phyloP scores from a whole-genome alignment of 2,113 vertebrate species.

The Leptosomus discolor region DNA sequence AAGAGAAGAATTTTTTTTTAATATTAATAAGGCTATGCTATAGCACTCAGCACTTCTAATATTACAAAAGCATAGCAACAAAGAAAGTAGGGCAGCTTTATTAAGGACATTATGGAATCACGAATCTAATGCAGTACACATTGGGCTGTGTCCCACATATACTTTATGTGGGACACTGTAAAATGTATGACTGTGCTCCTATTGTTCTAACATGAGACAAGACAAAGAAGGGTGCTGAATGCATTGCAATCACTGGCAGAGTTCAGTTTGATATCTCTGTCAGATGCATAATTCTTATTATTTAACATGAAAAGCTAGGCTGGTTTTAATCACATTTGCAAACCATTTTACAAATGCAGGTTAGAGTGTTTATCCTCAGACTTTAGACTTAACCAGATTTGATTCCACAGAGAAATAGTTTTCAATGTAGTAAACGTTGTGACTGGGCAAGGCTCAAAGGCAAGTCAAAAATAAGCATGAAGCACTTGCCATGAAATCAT shows the following conservation, averaged over 20 bases:
- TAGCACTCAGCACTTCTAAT: constrained; percentile 1
- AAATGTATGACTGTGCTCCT: neutral
- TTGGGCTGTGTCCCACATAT: neutral
- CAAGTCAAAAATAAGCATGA: neutral
- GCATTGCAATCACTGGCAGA: neutral
- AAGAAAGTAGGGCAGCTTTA: constrained; percentile 50
- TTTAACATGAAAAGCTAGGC: neutral
- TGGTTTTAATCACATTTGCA: neutral
- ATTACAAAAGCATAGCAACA: constrained; percentile 13
- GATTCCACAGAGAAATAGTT: neutral
- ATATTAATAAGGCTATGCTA: neutral
- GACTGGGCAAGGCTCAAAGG: neutral
- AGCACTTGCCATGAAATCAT: neutral
- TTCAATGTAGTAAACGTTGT: neutral
- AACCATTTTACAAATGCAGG: neutral
- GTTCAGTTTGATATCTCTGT: neutral
- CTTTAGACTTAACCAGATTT: neutral
- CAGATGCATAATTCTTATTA: neutral
- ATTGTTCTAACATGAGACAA: neutral
- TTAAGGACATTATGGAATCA: constrained; percentile 14
- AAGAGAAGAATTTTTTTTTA: neutral
- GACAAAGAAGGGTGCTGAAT: neutral
- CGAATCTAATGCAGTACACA: neutral
- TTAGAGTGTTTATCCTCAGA: neutral
- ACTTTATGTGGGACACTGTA: neutral